These are phyloP conservation scores for Eustalomyia histrio DNA, from an alignment of 2,888 invertebrate species.

Conservation along the genomic window DNA sequence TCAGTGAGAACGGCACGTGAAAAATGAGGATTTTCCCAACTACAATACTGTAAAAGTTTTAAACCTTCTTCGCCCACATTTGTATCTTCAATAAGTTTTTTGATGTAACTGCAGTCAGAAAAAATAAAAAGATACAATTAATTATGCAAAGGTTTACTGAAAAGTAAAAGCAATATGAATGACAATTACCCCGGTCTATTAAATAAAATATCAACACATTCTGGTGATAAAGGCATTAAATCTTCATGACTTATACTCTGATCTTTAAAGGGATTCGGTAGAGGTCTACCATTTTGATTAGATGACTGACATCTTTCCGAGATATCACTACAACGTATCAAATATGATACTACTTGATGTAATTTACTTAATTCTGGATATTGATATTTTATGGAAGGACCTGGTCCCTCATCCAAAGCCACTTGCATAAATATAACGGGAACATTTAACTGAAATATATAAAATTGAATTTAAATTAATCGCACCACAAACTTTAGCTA, in stretches of 20 bases:
- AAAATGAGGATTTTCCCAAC: slow-evolving; percentile 98
- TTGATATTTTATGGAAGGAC: slow-evolving; percentile 96
- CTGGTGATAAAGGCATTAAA: slow-evolving; percentile 85
- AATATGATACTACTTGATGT: slow-evolving; percentile 93
- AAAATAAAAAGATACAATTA: background rate
- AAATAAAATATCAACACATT: slow-evolving; percentile 91
- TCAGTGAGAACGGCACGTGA: slow-evolving; percentile 93
- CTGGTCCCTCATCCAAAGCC: slow-evolving; percentile 94
- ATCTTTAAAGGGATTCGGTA: slow-evolving; percentile 89
- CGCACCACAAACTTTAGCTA: too few species aligned
- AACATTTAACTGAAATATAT: slow-evolving; percentile 86
- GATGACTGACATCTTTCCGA: slow-evolving; percentile 84
- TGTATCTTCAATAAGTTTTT: slow-evolving; percentile 96
- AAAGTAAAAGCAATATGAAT: background rate
- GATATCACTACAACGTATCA: slow-evolving; percentile 96
- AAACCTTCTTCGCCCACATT: slow-evolving; percentile 95
- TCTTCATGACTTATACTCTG: slow-evolving; percentile 80
- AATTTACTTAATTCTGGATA: slow-evolving; percentile 96
- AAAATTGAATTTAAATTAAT: too few species aligned
- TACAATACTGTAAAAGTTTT: slow-evolving; percentile 93
- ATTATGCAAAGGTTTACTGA: background rate
- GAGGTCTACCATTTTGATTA: slow-evolving; percentile 80
- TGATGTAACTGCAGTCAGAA: slow-evolving; percentile 85
- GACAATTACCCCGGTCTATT: slow-evolving; percentile 85
- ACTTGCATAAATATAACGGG: slow-evolving; percentile 94